Base-by-base conservation (phyloP, 2,113 vertebrate genomes). In the Patagioenas fasciata region DNA sequence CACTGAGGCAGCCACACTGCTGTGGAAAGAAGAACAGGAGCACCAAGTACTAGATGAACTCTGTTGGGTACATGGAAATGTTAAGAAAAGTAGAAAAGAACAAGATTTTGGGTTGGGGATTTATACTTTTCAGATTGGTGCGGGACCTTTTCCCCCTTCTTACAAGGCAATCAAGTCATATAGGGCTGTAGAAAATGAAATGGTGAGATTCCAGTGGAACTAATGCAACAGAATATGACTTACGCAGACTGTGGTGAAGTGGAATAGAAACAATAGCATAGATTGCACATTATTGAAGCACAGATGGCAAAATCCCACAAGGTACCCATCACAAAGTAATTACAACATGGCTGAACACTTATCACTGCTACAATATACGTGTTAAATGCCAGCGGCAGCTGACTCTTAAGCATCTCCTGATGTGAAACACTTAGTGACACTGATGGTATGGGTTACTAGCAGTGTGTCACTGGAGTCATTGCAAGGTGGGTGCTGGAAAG, bases 281-380 rank as follows among this genome's bases (percentile, higher is more conserved):
- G 80, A 88, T 19, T 44, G 56, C 82, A 88, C 34, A 31, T 23
- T 90, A 71, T 44, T 42, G 56, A 60, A 64, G 92, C 86, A 90
- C 82, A 95, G 91, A 87, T 78, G 80, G 91, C 80, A 94, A 94
- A 91, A 85, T 79, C 77, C 67, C 56, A 88, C 48, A 80, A 64
- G 92, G 26, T 67, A 42, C 93, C 85, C 48, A 66, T 85, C 94
- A 85, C 74, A 70, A 80, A 77, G 70, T 72, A 85, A 85, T 89
- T 85, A 89, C 87, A 80, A 66, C 64, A 83, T 67, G 40, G 58
- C 70, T 66, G 71, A 80, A 67, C 86, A 64, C 56, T 70, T 91
- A 77, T 78, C 82, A 65, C 19, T 20, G 54, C 66, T 90, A 74
- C 91, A 90, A 28, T 54, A 34, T 32, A 51, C 1, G 5, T 29